These are phyloP conservation scores for Limulus polyphemus DNA, from an alignment of 2,888 invertebrate species.

Conservation along the genomic window DNA sequence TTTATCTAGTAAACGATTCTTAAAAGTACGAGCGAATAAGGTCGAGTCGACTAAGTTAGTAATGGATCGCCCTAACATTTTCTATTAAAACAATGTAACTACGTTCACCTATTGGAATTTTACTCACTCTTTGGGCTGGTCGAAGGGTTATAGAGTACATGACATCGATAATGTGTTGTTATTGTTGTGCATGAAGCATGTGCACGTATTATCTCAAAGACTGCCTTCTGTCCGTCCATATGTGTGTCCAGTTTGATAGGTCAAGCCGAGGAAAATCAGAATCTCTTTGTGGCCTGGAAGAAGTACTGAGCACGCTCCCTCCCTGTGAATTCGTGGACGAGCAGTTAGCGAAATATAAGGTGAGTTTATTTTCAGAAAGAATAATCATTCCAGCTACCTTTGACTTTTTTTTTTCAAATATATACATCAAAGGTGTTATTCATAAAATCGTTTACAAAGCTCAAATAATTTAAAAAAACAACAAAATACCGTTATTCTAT, in stretches of 20 bases:
- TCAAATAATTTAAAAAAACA: not conserved
- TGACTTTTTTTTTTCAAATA: not conserved
- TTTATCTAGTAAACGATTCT: too few species aligned
- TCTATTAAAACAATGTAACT: too few species aligned
- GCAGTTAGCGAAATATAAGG: constrained; percentile 42
- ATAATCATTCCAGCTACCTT: too few species aligned
- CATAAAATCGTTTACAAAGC: not conserved
- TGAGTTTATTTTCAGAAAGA: constrained; percentile 18
- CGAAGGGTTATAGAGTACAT: too few species aligned
- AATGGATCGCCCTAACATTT: too few species aligned
- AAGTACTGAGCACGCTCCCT: constrained; percentile 41
- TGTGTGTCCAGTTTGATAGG: constrained; percentile 41
- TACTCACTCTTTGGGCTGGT: too few species aligned
- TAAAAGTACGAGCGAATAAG: too few species aligned
- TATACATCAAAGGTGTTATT: not conserved
- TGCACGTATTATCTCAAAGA: not conserved
- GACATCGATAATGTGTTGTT: too few species aligned
- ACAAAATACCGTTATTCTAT: too few species aligned
- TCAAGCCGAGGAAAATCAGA: constrained; percentile 43
- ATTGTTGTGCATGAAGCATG: too few species aligned
- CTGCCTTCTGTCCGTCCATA: constrained; percentile 23
- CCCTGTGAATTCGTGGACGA: constrained; percentile 45
- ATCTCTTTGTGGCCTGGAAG: constrained; percentile 41
- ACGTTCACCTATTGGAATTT: too few species aligned
- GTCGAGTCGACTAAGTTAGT: too few species aligned